Evolutionary conservation across 1,140 invertebrate genomes (phyloP).

Genomic region (Drosophila melanogaster): DNA sequence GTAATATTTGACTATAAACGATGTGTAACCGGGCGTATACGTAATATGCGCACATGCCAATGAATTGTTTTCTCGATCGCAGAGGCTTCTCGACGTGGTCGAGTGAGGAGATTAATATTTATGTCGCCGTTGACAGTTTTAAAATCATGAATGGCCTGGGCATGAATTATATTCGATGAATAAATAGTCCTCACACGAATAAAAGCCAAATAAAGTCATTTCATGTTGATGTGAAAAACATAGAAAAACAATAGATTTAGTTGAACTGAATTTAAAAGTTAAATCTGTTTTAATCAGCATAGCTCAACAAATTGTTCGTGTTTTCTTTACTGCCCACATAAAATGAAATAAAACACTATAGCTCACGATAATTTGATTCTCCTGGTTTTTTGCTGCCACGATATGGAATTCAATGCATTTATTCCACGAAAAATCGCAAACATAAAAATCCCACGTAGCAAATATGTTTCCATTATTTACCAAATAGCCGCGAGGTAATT

Average conservation of each 20-base stretch:
- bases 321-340: constrained; percentile 3
- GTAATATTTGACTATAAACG: constrained; percentile 71
- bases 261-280: not conserved
- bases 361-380: constrained; percentile 7
- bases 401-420: constrained; percentile 5
- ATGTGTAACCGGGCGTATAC: constrained; percentile 71
- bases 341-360: constrained; percentile 32
- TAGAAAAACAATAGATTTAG: not conserved
- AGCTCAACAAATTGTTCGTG: not conserved
- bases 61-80: constrained; percentile 38
- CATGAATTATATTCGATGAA: constrained; percentile 14
- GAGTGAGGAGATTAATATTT: constrained; percentile 65
- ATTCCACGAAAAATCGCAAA: constrained; percentile 20
- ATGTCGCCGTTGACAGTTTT: constrained; percentile 76
- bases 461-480: constrained; percentile 49
- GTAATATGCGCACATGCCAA: constrained; percentile 61
- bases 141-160: constrained; percentile 68
- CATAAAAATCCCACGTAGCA: constrained; percentile 31
- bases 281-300: not conserved
- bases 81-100: constrained; percentile 14
- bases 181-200: constrained; percentile 8
- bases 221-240: not conserved
- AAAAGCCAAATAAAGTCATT: constrained; percentile 1
- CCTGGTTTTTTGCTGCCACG: not conserved
- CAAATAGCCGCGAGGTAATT: constrained; percentile 23